Conservation (phyloP, 2,888 invertebrate genomes). For the Lasioglossum oenotherae region DNA sequence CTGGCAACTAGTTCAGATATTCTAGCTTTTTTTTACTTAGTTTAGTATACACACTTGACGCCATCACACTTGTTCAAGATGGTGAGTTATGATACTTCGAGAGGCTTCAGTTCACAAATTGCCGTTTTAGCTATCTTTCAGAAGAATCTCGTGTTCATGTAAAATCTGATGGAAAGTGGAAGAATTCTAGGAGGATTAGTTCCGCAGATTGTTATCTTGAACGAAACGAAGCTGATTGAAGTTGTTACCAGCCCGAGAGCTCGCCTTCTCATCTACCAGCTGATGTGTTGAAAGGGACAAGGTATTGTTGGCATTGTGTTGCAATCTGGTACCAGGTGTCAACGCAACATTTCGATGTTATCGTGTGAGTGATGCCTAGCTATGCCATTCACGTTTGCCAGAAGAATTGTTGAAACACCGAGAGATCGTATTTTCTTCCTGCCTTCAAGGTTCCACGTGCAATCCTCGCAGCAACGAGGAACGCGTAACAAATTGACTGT, state of each 20-base stretch:
- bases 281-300: conserved; percentile 21
- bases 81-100: neutral
- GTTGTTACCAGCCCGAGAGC: neutral
- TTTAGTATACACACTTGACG: no score
- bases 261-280: conserved; percentile 2
- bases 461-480: neutral
- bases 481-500: neutral
- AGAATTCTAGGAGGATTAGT: neutral
- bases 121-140: neutral
- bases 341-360: conserved; percentile 32
- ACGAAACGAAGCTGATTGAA: neutral
- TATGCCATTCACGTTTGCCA: neutral
- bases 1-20: neutral
- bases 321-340: conserved; percentile 26
- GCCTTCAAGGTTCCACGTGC: neutral
- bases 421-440: neutral
- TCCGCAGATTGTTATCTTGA: neutral
- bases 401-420: neutral
- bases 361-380: conserved; percentile 25
- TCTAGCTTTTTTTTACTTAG: no score
- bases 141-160: neutral
- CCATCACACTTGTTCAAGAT: no score
- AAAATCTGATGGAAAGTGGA: neutral
- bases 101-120: neutral
- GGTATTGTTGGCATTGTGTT: conserved; percentile 29